Evolutionary conservation across 2,113 vertebrate species (phyloP), one percentile per base, ranked within the genome.

Genomic region (Drymodes brunneopygia): DNA sequence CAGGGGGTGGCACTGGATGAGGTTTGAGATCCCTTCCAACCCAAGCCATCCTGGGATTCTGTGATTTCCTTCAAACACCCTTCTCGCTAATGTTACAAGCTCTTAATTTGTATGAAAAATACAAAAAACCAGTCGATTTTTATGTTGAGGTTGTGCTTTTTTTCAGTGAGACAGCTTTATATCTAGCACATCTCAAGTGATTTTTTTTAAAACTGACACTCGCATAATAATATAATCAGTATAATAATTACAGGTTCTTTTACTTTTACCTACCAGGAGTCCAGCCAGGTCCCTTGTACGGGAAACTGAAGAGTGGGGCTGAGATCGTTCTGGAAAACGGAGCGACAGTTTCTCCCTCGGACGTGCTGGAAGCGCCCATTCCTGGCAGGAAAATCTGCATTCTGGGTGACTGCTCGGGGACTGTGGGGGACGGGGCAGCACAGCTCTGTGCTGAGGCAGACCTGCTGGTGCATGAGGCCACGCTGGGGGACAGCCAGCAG

Each of bases 281-380:
- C 50, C 99, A 86, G 1, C 98, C 99, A 1, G 99, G 99, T 7
- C 99, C 99, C 24, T 45, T 98, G 6, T 99, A 98, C 19, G 99
- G 99, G 7, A 97, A 97, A 13, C 98, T 99, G 88, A 99, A 99
- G 97, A 97, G 97, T 0, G 99, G 99, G 2, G 67, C 97, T 12
- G 69, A 98, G 1, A 40, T 99, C 2, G 98, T 98, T 6, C 96
- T 99, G 28, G 98, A 98, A 25, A 98, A 70, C 2, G 99, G 99
- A 2, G 90, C 81, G 1, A 97, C 94, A 0, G 15, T 99, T 31
- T 97, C 48, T 42, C 98, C 99, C 0, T 44, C 36, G 0, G 98
- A 99, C 2, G 99, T 99, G 24, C 83, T 99, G 84, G 98, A 98
- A 27, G 97, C 97, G 7, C 95, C 98, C 6, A 19, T 98, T 9